Evolutionary conservation across 2,888 invertebrate species (phyloP).

Genomic region (Pseudococcus viburni): DNA sequence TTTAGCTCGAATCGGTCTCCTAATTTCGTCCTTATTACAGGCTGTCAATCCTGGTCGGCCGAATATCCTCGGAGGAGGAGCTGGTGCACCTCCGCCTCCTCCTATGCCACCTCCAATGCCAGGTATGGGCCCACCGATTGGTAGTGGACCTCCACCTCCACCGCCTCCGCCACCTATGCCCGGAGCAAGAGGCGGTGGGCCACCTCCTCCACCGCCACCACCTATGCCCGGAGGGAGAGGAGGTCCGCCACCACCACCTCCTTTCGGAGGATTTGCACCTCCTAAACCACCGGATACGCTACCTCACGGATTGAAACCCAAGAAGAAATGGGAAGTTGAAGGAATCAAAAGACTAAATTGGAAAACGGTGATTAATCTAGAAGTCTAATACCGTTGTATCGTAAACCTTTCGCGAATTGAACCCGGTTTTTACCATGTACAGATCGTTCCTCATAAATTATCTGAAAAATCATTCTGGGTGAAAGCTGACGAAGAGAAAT

Average conservation of each 20-base stretch:
- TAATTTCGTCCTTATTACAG: not conserved
- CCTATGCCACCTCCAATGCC: constrained; percentile 39
- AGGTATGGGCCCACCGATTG: not conserved
- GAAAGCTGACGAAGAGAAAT: constrained; percentile 89
- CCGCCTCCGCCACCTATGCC: constrained; percentile 72
- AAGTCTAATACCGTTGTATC: too few species aligned
- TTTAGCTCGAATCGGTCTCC: not conserved
- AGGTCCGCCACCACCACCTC: constrained; percentile 72
- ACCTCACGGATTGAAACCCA: constrained; percentile 91
- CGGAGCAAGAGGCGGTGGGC: constrained; percentile 70
- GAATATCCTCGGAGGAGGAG: not conserved
- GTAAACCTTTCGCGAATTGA: too few species aligned
- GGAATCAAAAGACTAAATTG: constrained; percentile 96
- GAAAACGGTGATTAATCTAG: too few species aligned
- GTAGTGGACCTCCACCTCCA: constrained; percentile 69
- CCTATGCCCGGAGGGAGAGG: constrained; percentile 70
- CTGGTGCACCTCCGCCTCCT: constrained; percentile 33
- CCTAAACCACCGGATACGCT: constrained; percentile 75
- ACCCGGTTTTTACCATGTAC: constrained; percentile 16
- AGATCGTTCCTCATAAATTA: constrained; percentile 89
- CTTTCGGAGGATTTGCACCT: constrained; percentile 72
- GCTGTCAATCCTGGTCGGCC: not conserved
- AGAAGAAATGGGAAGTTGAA: constrained; percentile 91
- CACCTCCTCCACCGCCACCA: constrained; percentile 69
- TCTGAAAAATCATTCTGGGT: constrained; percentile 97